Percentiles rank a stretch among this genome's conserved stretches.
These are phyloP conservation scores for Iphiclides podalirius DNA, from an alignment of 2,888 invertebrate species.

Conservation along the genomic window DNA sequence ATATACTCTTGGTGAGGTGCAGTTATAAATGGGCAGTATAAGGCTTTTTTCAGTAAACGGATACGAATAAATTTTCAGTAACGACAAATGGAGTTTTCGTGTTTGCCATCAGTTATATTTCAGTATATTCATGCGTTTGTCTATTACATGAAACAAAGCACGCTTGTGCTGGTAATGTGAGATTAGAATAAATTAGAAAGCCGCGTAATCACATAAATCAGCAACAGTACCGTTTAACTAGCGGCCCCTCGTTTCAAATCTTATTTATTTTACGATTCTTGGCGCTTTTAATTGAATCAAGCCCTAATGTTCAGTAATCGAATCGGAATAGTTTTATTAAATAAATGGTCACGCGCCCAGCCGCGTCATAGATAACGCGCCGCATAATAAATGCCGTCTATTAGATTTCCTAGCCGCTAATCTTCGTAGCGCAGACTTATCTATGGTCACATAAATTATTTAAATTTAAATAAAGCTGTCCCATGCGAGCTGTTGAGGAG, in stretches of 20 bases:
- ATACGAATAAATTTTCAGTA: too few relatives aligned
- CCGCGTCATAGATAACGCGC: constrained; percentile 57
- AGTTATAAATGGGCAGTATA: too few relatives aligned
- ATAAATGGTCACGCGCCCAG: constrained; percentile 60
- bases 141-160: too few relatives aligned
- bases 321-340: constrained; percentile 54
- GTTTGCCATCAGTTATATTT: too few relatives aligned
- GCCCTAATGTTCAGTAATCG: constrained; percentile 52
- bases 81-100: too few relatives aligned
- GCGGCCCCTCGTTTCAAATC: constrained; percentile 26
- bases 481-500: constrained; percentile 51
- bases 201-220: constrained; percentile 16
- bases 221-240: constrained; percentile 24
- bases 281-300: constrained; percentile 40
- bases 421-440: constrained; percentile 51
- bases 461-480: constrained; percentile 55
- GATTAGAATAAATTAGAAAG: constrained; percentile 9
- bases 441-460: constrained; percentile 63
- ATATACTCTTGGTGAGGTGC: too few relatives aligned
- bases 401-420: constrained; percentile 61
- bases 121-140: too few relatives aligned
- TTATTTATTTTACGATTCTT: constrained; percentile 33
- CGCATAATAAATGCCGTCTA: constrained; percentile 62
- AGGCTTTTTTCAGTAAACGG: too few relatives aligned
- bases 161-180: not conserved